Conservation (phyloP, 2,797 vertebrate species). For the Syncerus caffer region DNA sequence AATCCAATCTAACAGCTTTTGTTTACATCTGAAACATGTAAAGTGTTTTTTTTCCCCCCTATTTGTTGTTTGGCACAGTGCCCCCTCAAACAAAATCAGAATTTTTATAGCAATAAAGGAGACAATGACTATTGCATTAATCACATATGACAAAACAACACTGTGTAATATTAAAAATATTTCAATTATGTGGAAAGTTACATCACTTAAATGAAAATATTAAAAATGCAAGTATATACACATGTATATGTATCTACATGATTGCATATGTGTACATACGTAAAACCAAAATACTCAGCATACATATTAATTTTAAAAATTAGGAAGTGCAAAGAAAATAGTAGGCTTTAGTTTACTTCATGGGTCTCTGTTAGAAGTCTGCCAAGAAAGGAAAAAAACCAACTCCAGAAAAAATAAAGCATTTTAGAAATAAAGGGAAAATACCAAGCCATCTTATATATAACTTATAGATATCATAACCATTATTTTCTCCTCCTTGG, state of each 20-base stretch:
- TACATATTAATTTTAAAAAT: not conserved
- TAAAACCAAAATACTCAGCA: not conserved
- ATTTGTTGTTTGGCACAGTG: not conserved
- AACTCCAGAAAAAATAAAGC: not conserved
- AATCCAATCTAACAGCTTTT: not conserved
- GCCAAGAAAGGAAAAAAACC: not conserved
- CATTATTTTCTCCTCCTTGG: not conserved
- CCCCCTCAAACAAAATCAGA: not conserved
- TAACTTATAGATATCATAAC: not conserved
- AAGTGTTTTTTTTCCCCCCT: not conserved
- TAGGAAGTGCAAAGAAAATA: not conserved
- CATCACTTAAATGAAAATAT: not conserved
- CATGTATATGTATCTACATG: not conserved
- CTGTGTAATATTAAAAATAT: not conserved
- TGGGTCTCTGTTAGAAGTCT: not conserved
- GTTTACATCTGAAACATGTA: not conserved
- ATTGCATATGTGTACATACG: not conserved
- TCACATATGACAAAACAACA: not conserved
- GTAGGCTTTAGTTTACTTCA: not conserved
- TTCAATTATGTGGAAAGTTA: not conserved
- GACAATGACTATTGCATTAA: not conserved
- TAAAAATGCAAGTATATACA: not conserved
- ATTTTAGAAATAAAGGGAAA: not conserved
- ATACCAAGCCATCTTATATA: not conserved
- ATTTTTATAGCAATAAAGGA: not conserved